Evolutionary conservation across 2,113 vertebrate genomes (phyloP), one percentile per base, ranked within the genome.

Genomic region (Melanostigma gelatinosum): DNA sequence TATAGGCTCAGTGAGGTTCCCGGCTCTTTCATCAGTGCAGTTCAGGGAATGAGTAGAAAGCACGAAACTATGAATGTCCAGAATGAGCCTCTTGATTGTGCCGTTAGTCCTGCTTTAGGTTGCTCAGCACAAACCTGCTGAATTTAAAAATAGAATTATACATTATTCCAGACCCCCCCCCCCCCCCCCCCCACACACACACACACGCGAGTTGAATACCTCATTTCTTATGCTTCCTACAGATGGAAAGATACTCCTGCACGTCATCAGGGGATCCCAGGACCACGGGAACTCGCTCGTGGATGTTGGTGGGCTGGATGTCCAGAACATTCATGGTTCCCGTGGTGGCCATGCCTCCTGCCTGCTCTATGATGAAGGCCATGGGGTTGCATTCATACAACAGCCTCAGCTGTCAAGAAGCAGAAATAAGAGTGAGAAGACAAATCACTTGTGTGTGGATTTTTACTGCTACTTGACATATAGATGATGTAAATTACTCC

Each of bases 311-410:
- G 62, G 98, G 98, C 87, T 97, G 66, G 83, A 99, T 92, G 87
- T 99, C 98, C 80, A 99, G 81, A 22, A 99, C n/a, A 2, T 96
- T 89, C 78, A 96, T 88, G 12, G 93, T 79, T 11, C 98, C 98
- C 0, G 97, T 98, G 20, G 97, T 98, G 70, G 98, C 98, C 92
- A 96, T 62, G n/a, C 98, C 98, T 36, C 97, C 98, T 0, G 98
- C 98, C 92, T 97, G 98, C 94, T 98, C 97, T 52, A 99, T 95
- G 90, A 99, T 93, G 76, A 94, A 99, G 24, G 98, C 96, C 97
- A 99, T 99, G 13, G 98, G 98, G 87, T 99, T 99, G 93, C 97
- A 97, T 76, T 99, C 98, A 0, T 99, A 99, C 65, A 99, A 91
- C 54, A 99, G 95, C 83, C 98, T 95, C 91, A 99, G 79, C 98